Evolutionary conservation across 35 echinoderm and acorn worm genomes (phyloP), one percentile per base, ranked within the genome.

Genomic region (Ophiothrix spiculata): DNA sequence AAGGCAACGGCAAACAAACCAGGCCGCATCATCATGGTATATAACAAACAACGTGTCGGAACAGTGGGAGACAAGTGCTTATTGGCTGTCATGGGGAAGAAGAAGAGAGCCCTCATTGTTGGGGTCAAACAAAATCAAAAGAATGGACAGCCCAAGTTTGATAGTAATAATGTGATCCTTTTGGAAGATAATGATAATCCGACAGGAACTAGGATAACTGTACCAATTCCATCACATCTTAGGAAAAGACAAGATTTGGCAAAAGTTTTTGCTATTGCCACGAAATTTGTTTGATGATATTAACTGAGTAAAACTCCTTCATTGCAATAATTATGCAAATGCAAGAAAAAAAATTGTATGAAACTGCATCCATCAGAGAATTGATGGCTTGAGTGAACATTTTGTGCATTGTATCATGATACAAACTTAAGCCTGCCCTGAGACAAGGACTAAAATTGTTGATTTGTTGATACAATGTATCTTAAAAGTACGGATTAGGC

Each of bases 121-220:
- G 96, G 96, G 0, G 89, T 91, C 34, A 91, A 90, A 45, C 89
- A 87, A 56, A 81, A 86, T 0, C 15, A 46, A 78, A 0, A 91
- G 83, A 25, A 99, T 94, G 89, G n/a, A 89, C 92, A 1, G n/a
- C 96, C 96, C 13, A 76, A 89, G 19, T 99, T 99, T 89, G 96
- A 99, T 77, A 94, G 89, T 39, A 99, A 99, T 77, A 99, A 99
- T 91, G 91, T 99, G 0, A 76, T 94, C 32, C 77, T 99, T 37
- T 39, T 99, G 40, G 95, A 99, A 83, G 96, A 99, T n/a, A 92
- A 75, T 80, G 96, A 92, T 2, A 99, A 94, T 64, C 96, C 96
- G 4, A 99, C 96, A 19, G 96, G 96, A 17, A 94, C 96, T 1
- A 86, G 96, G 74, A 99, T 99, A 19, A 89, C 82, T 37, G 92